Conservation (phyloP, 2,888 invertebrate genomes). For the Himalopsyche kuldschensis region DNA sequence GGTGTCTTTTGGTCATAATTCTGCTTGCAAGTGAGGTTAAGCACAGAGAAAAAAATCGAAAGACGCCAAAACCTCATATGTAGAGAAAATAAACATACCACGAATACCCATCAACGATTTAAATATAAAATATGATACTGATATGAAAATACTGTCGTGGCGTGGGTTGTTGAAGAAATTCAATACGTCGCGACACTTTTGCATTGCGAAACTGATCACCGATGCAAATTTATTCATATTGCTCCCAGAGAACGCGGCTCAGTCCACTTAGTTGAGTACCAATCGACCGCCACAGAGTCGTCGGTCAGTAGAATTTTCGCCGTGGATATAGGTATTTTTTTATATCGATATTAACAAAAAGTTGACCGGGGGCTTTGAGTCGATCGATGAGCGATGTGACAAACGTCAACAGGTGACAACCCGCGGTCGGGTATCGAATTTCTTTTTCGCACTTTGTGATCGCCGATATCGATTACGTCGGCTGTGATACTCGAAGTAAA, state of each 20-base stretch:
- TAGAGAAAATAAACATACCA: too few relatives aligned
- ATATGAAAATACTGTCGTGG: not conserved
- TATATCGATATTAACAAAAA: not conserved
- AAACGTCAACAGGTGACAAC: not conserved
- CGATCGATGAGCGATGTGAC: not conserved
- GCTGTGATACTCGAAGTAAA: not conserved
- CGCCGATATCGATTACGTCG: not conserved
- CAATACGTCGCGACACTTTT: not conserved
- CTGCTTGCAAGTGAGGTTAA: too few relatives aligned
- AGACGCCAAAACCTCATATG: too few relatives aligned
- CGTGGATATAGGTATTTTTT: not conserved
- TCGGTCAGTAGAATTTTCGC: not conserved
- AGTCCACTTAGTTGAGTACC: not conserved
- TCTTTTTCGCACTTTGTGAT: not conserved
- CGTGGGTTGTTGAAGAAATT: not conserved
- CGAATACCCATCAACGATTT: too few relatives aligned
- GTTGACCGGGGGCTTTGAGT: not conserved
- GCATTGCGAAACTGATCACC: not conserved
- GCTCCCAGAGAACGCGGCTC: not conserved
- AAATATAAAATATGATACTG: too few relatives aligned
- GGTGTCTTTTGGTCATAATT: too few relatives aligned
- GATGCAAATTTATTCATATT: not conserved
- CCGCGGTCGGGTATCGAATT: not conserved
- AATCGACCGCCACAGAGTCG: not conserved
- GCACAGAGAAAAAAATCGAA: too few relatives aligned